Base-by-base conservation (phyloP, 2,888 invertebrate species). In the Drosophila melanosoma region DNA sequence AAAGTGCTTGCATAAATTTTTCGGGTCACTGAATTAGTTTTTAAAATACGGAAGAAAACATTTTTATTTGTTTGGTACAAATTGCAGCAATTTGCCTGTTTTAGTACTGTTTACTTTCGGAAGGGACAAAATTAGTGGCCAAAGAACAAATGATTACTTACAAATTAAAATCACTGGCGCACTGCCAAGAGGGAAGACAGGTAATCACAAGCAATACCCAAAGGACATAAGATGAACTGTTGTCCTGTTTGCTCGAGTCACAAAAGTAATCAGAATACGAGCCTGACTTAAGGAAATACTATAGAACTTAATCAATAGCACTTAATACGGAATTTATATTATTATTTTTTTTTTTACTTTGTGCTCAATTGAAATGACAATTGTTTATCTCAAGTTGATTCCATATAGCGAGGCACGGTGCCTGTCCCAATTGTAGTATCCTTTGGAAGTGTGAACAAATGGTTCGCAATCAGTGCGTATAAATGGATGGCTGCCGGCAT, bases 401-500 rank as follows among this genome's bases (percentile, higher is more conserved):
- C 29, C 29, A 17, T 20, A 20, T 12, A 23, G 26, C 12, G 15
- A 2, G 1, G 29, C 33, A 29, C 7, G 12, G 36, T 45, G 35
- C 38, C 29, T 38, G 33, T 52, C 42, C 26, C 23, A 51, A 17
- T 32, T 35, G 33, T 4, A 33, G 57, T 45, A 48, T 59, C 29
- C 33, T 35, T 35, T 53, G 2, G 17, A 59, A 38, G 58, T 54
- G 58, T 57, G 56, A 60, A 29, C 51, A 64, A 68, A 65, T 61
- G 71, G 45, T 15, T 33, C 45, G 62, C 74, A 80, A 80, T 80
- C 80, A 79, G 69, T 62, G 82, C 78, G 20, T 60, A 51, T 57
- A 53, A 71, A 67, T 54, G 61, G 63, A 23, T 58, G 71, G 57
- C 60, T 72, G 67, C 65, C 52, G 49, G 59, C 75, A 69, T 83